Conservation (phyloP, 2,797 vertebrate species). For the Pseudochirops cupreus region DNA sequence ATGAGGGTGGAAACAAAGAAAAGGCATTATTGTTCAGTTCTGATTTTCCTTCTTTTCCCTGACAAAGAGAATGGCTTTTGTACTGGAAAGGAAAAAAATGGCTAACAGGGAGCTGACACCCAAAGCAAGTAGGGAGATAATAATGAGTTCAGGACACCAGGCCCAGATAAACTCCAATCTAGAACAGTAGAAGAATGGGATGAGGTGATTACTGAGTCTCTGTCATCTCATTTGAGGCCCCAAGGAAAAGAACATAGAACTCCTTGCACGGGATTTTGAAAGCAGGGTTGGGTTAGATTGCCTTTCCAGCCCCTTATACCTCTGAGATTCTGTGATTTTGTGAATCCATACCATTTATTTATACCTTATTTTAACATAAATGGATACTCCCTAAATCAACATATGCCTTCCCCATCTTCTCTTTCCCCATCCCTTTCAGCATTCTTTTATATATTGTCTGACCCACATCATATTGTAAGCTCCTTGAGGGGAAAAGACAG, state of each 20-base stretch:
- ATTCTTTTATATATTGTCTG: background rate
- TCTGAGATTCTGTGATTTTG: background rate
- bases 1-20: background rate
- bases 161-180: background rate
- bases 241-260: background rate
- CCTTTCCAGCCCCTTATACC: background rate
- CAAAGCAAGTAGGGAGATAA: background rate
- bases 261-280: background rate
- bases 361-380: background rate
- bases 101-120: background rate
- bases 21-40: background rate
- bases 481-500: background rate
- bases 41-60: background rate
- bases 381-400: background rate
- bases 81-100: background rate
- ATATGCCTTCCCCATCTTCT: background rate
- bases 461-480: background rate
- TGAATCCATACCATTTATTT: background rate
- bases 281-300: background rate
- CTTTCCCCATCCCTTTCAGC: background rate
- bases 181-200: background rate
- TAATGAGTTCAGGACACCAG: background rate
- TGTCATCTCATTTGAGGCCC: background rate
- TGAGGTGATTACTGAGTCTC: background rate
- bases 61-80: background rate